Evolutionary conservation across 2,113 vertebrate genomes (phyloP).

Genomic region (Scatophagus argus): DNA sequence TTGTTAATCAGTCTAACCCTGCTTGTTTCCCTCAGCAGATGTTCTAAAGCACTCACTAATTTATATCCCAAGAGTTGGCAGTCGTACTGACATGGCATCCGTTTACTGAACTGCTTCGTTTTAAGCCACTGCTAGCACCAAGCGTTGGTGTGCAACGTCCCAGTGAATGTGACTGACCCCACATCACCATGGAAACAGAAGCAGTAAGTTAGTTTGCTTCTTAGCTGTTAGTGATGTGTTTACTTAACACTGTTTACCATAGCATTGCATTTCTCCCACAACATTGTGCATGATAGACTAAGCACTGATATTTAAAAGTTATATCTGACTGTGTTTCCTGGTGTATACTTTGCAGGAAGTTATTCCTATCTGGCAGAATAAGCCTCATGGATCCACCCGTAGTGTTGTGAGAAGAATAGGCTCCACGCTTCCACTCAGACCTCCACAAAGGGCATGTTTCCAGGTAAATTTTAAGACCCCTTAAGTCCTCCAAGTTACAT

Average conservation of each 20-base stretch:
- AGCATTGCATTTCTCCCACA: not conserved
- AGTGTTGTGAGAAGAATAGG: constrained; percentile 97
- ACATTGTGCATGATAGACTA: not conserved
- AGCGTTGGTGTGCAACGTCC: constrained; percentile 39
- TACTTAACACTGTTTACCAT: not conserved
- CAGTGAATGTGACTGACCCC: constrained; percentile 52
- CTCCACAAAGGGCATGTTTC: constrained; percentile 94
- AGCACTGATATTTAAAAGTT: not conserved
- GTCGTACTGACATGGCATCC: constrained; percentile 59
- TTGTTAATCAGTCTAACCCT: not conserved
- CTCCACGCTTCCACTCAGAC: constrained; percentile 93
- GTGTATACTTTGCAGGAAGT: constrained; percentile 80
- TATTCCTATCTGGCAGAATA: constrained; percentile 99
- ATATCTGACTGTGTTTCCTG: not conserved
- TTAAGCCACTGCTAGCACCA: constrained; percentile 40
- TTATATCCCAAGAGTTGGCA: constrained; percentile 41
- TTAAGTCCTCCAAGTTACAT: not conserved
- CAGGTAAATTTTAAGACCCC: constrained; percentile 85
- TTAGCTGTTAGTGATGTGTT: not conserved
- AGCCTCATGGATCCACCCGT: constrained; percentile 93
- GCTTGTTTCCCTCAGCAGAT: constrained; percentile 39
- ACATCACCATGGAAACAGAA: constrained; percentile 88
- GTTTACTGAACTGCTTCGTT: constrained; percentile 53
- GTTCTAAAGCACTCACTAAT: constrained; percentile 34
- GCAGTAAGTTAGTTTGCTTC: constrained; percentile 84